phyloP scores from a whole-genome alignment of 2,113 vertebrate genomes.

The Zosterops borbonicus region DNA sequence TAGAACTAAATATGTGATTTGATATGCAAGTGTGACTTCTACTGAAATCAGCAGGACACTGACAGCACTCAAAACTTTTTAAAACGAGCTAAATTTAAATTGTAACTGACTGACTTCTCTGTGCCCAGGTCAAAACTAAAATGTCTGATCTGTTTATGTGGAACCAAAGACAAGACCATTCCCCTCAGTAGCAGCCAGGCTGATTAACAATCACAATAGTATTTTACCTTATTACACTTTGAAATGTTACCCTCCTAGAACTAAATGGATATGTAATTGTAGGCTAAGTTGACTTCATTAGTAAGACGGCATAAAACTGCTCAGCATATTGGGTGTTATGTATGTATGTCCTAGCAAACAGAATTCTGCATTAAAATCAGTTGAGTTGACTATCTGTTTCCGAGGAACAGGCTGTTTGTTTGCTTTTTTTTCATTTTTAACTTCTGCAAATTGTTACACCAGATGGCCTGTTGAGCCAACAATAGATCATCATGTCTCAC shows the following conservation, averaged over 20 bases:
- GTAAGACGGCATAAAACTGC: neutral
- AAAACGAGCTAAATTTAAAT: neutral
- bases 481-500: conserved; percentile 7
- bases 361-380: neutral
- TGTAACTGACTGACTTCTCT: neutral
- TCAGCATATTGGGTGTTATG: neutral
- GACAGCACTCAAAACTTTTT: neutral
- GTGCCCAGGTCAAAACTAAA: neutral
- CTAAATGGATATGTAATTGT: neutral
- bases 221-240: neutral
- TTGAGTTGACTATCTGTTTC: neutral
- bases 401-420: conserved; percentile 6
- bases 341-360: neutral
- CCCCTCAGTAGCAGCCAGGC: neutral
- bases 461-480: conserved; percentile 53
- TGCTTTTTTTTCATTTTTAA: neutral
- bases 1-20: neutral
- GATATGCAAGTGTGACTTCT: neutral
- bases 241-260: neutral
- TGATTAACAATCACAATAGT: neutral
- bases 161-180: neutral
- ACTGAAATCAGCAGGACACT: neutral
- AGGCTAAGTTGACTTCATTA: neutral
- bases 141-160: neutral
- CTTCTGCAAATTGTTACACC: conserved; percentile 14